phyloP scores from a whole-genome alignment of 2,888 invertebrate species.

The Conistra vaccinii region DNA sequence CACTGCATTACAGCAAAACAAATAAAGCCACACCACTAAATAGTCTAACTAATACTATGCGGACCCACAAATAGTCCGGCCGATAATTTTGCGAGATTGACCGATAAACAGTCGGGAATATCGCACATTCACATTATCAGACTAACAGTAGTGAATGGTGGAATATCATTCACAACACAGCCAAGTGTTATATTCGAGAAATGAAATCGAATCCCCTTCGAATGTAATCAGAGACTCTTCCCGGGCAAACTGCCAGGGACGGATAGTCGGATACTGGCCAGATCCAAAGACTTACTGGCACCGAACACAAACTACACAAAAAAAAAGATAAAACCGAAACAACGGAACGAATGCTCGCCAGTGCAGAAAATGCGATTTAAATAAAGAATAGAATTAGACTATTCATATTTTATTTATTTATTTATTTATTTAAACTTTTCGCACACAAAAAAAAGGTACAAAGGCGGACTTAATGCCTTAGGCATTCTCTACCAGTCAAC shows the following conservation, averaged over 20 bases:
- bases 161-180: slow-evolving; percentile 55
- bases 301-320: slow-evolving; percentile 50
- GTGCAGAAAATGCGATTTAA: slow-evolving; percentile 44
- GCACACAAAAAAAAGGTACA: no score
- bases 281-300: slow-evolving; percentile 67
- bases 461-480: no score
- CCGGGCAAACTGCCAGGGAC: slow-evolving; percentile 70
- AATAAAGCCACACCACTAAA: slow-evolving; percentile 35
- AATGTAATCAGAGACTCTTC: slow-evolving; percentile 72
- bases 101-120: slow-evolving; percentile 46
- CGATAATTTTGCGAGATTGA: slow-evolving; percentile 50
- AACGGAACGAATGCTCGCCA: slow-evolving; percentile 43
- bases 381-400: slow-evolving; percentile 29
- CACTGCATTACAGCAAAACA: slow-evolving; percentile 14
- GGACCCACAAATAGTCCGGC: slow-evolving; percentile 45
- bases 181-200: slow-evolving; percentile 64
- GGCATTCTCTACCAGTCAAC: no score
- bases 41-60: slow-evolving; percentile 28
- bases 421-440: no score
- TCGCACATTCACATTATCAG: slow-evolving; percentile 34
- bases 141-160: slow-evolving; percentile 32
- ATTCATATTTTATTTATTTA: no score
- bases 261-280: slow-evolving; percentile 62
- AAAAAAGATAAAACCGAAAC: slow-evolving; percentile 54
- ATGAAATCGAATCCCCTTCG: slow-evolving; percentile 70